Evolutionary conservation across 2,113 vertebrate species (phyloP), one percentile per base, ranked within the genome.

Genomic region (Equus quagga): DNA sequence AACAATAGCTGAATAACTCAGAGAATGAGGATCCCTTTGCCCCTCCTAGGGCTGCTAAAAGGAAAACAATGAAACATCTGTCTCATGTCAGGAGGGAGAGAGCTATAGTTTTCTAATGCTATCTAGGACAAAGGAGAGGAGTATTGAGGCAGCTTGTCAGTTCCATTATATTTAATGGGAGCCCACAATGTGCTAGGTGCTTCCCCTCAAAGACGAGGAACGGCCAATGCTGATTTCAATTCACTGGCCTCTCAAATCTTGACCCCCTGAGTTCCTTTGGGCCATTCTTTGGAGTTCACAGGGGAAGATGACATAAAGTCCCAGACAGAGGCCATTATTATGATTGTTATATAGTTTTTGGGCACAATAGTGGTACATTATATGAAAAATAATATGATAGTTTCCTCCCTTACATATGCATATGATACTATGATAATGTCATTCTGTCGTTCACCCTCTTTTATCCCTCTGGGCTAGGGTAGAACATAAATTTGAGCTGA

Each of bases 321-420:
- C 62, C 54, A 89, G 28, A 46, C 33, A 84, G 58, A 94, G 4
- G n/a, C 28, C 46, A 95, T 92, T 95, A 91, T 82, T 94, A 96
- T 86, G 62, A 79, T 91, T 89, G 67, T 41, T 82, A 64, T 78
- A 82, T 91, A 96, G 85, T 81, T 11, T 97, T 58, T 89, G 31
- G 33, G 36, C 28, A 95, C 24, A 81, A 83, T 65, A 58, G 69
- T 62, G 15, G 51, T 95, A 95, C 28, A 91, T 91, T 93, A 91
- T 91, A 67, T 91, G 26, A 84, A 96, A 94, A 97, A 84, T 89
- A 85, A 97, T 94, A 89, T 19, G 13, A 28, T 97, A 69, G 15
- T 88, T 97, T 78, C 26, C 23, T 93, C 86, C 33, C 49, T 95
- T 96, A 18, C 82, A 85, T 88, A 92, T 87, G 51, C 46, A 84